phyloP scores from a whole-genome alignment of 2,113 vertebrate genomes.

The Cnemophilus loriae region DNA sequence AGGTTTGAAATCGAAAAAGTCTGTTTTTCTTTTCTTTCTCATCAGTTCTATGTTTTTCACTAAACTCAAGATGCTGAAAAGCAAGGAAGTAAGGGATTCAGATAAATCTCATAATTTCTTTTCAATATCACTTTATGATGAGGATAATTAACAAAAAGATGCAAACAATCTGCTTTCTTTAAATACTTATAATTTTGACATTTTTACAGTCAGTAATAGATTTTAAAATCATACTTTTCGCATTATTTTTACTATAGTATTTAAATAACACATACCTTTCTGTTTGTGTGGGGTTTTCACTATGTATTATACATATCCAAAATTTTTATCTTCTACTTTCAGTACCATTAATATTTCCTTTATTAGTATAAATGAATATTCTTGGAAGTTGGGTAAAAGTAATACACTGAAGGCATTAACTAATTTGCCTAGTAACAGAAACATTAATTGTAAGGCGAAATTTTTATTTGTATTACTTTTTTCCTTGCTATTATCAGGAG shows the following conservation, averaged over 20 bases:
- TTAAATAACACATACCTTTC: constrained; percentile 42
- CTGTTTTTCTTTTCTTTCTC: constrained; percentile 47
- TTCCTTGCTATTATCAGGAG: not conserved
- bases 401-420: constrained; percentile 50
- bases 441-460: constrained; percentile 45
- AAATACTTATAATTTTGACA: constrained; percentile 47
- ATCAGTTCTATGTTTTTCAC: constrained; percentile 48
- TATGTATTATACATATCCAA: constrained; percentile 28
- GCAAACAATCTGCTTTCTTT: constrained; percentile 46
- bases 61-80: constrained; percentile 54
- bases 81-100: constrained; percentile 38
- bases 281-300: constrained; percentile 16
- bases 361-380: constrained; percentile 51
- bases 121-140: constrained; percentile 32
- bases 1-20: constrained; percentile 45
- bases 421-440: constrained; percentile 59
- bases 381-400: constrained; percentile 36
- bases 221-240: constrained; percentile 53
- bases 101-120: constrained; percentile 42
- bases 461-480: not conserved
- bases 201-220: constrained; percentile 43
- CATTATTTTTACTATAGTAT: constrained; percentile 40
- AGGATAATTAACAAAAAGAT: constrained; percentile 51
- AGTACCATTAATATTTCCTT: constrained; percentile 42
- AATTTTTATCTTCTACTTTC: constrained; percentile 59